Evolutionary conservation across 2,797 vertebrate genomes (phyloP).

Genomic region (Sebastes vulpes): DNA sequence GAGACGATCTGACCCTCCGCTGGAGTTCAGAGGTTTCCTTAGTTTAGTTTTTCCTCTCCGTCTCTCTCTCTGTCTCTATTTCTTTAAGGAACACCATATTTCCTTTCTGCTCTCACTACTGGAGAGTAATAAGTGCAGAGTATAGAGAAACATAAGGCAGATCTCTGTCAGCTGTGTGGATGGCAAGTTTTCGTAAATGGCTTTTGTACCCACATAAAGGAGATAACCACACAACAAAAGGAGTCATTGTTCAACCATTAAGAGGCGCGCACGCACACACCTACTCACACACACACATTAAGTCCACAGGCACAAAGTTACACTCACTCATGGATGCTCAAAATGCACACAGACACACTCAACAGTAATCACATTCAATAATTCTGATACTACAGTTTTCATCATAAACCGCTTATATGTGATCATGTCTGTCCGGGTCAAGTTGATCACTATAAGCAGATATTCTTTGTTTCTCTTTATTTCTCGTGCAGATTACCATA

Average conservation of each 20-base stretch:
- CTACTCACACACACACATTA: background rate
- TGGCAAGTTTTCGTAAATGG: background rate
- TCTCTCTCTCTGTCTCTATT: background rate
- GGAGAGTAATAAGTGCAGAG: slow-evolving; percentile 9
- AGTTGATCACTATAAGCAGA: too few species aligned
- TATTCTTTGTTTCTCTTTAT: too few species aligned
- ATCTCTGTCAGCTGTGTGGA: slow-evolving; percentile 33
- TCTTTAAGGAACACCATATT: background rate
- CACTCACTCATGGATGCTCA: background rate
- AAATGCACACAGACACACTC: background rate
- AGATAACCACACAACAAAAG: slow-evolving; percentile 24
- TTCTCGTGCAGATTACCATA: too few species aligned
- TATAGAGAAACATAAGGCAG: background rate
- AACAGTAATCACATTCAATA: background rate
- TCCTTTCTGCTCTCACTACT: background rate
- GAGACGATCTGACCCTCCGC: slow-evolving; percentile 29
- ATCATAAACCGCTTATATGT: too few species aligned
- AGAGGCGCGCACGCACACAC: background rate
- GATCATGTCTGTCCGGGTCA: too few species aligned
- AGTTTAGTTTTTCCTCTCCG: background rate
- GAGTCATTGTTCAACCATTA: slow-evolving; percentile 31
- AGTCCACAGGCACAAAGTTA: background rate
- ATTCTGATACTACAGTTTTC: background rate
- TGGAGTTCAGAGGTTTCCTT: slow-evolving; percentile 11
- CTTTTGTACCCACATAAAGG: slow-evolving; percentile 31